Percentiles rank a stretch among this genome's conserved stretches.
Evolutionary conservation across 2,888 invertebrate species (phyloP).

Genomic region (Monopis laevigella): DNA sequence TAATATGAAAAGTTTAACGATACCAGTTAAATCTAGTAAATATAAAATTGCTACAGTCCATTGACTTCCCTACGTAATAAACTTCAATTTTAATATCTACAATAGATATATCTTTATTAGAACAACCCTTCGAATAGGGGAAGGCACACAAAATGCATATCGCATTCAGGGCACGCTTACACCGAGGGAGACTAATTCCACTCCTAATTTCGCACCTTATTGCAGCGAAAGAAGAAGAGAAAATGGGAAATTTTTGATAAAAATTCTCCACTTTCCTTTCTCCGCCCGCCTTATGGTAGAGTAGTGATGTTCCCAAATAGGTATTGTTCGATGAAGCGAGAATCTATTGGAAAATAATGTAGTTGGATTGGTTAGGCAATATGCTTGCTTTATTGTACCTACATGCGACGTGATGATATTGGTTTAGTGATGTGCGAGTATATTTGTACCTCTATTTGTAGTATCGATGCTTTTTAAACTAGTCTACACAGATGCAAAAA

Average conservation of each 20-base stretch:
- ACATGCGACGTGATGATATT: too few relatives aligned
- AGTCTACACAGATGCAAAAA: too few relatives aligned
- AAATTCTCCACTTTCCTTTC: constrained; percentile 26
- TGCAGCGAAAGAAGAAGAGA: constrained; percentile 43
- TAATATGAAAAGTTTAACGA: too few relatives aligned
- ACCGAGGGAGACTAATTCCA: constrained; percentile 57
- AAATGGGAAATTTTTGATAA: constrained; percentile 49
- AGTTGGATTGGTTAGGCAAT: neutral
- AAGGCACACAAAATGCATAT: constrained; percentile 28
- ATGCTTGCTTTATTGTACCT: neutral
- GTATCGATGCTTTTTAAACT: too few relatives aligned
- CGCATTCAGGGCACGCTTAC: constrained; percentile 46
- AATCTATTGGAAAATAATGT: neutral
- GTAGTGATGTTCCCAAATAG: constrained; percentile 5
- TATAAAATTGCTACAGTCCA: too few relatives aligned
- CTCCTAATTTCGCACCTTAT: constrained; percentile 65
- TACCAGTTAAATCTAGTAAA: too few relatives aligned
- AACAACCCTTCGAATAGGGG: neutral
- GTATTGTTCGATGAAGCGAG: neutral
- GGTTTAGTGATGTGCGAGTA: too few relatives aligned
- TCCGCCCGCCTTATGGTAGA: too few relatives aligned
- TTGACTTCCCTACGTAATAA: too few relatives aligned
- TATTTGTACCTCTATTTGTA: too few relatives aligned
- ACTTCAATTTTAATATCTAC: too few relatives aligned
- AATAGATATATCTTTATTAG: constrained; percentile 7